Evolutionary conservation across 2,113 vertebrate species (phyloP).

Genomic region (Axis porcinus): DNA sequence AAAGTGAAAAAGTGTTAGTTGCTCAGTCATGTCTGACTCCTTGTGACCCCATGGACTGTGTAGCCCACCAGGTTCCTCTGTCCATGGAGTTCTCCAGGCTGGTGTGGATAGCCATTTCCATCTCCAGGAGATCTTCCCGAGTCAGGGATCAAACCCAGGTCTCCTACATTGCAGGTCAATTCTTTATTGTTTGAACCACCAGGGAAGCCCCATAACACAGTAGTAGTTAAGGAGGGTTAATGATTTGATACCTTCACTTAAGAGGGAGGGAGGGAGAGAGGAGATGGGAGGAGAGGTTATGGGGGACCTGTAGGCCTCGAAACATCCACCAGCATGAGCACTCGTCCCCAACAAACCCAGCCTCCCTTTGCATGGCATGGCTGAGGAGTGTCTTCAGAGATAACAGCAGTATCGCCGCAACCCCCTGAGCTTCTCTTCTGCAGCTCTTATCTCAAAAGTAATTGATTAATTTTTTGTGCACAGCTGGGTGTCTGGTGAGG

Average conservation of each 20-base stretch:
- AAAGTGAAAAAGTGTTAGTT: not conserved
- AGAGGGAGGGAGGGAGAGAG: not conserved
- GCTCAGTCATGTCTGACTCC: not conserved
- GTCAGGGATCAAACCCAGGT: not conserved
- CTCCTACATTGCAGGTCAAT: not conserved
- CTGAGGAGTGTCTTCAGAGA: constrained; percentile 15
- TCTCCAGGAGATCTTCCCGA: not conserved
- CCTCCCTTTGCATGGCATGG: not conserved
- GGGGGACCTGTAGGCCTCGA: not conserved
- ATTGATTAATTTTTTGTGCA: constrained; percentile 55
- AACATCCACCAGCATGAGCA: not conserved
- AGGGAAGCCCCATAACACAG: not conserved
- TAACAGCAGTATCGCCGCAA: not conserved
- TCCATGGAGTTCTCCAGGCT: not conserved
- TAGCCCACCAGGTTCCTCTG: not conserved
- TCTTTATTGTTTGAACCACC: not conserved
- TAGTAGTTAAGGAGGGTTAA: not conserved
- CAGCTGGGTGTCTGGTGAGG: constrained; percentile 42
- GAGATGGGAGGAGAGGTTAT: not conserved
- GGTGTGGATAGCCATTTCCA: not conserved
- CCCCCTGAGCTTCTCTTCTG: not conserved
- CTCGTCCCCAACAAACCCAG: not conserved
- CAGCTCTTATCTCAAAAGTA: constrained; percentile 44
- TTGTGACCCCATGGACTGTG: not conserved
- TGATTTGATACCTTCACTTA: not conserved